Percentiles rank a stretch among this genome's conserved stretches.
phyloP scores from a whole-genome alignment of 2,797 vertebrate genomes.

The Hirundo rustica region DNA sequence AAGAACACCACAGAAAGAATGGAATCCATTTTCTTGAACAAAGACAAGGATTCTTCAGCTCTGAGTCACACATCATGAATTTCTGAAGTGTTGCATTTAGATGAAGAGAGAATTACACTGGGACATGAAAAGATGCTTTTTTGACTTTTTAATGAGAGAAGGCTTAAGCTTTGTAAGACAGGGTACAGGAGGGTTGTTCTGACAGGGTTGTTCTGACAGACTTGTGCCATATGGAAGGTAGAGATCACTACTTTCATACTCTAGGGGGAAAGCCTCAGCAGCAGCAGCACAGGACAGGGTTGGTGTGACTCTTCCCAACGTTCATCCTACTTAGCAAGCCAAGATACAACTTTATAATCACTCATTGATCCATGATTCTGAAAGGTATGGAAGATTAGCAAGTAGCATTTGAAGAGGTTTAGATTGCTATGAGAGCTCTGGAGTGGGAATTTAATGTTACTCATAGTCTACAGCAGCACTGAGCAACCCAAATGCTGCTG shows the following conservation, averaged over 20 bases:
- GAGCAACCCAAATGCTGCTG: neutral
- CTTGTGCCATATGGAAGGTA: neutral
- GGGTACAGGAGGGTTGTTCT: neutral
- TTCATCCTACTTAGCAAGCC: neutral
- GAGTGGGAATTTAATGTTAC: neutral
- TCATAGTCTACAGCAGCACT: neutral
- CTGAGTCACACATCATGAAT: constrained; percentile 38
- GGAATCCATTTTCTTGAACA: constrained; percentile 44
- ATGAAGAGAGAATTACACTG: neutral
- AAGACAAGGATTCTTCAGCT: constrained; percentile 30
- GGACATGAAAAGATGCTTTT: neutral
- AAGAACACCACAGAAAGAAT: constrained; percentile 7
- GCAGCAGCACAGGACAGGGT: neutral
- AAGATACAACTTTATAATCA: neutral
- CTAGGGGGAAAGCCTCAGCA: neutral
- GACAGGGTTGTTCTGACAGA: neutral
- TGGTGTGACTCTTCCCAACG: neutral
- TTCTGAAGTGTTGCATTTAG: constrained; percentile 1
- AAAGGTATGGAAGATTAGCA: neutral
- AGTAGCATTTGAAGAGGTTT: neutral
- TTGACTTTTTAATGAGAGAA: neutral
- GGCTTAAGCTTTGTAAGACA: neutral
- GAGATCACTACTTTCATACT: neutral
- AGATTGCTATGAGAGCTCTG: neutral
- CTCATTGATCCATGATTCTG: neutral